Conservation (phyloP, 1,140 invertebrate genomes). For the Drosophila gunungcola region DNA sequence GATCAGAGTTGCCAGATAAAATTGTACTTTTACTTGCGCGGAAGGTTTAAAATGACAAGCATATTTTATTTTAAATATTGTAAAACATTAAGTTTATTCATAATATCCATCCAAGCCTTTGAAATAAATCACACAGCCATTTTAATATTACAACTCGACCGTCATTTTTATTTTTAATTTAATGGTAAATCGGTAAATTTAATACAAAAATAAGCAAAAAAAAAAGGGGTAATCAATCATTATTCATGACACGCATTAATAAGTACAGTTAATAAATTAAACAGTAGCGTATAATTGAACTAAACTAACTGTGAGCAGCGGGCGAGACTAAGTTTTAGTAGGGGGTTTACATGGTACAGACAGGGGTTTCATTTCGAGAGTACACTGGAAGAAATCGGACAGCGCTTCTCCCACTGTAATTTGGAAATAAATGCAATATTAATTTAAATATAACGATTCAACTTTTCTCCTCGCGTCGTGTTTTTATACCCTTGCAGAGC, state of each 20-base stretch:
- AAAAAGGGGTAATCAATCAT: constrained; percentile 33
- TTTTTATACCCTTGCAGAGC: not conserved
- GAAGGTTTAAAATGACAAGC: no score
- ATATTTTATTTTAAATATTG: no score
- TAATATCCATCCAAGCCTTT: no score
- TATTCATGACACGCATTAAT: constrained; percentile 57
- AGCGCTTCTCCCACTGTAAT: constrained; percentile 72
- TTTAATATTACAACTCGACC: constrained; percentile 56
- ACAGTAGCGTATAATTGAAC: constrained; percentile 66
- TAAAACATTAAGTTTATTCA: no score
- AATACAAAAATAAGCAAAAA: constrained; percentile 63
- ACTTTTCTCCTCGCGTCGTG: constrained; percentile 11
- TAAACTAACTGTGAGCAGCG: constrained; percentile 52
- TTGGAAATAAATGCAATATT: constrained; percentile 77
- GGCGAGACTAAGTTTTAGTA: constrained; percentile 39
- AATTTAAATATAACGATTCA: constrained; percentile 48
- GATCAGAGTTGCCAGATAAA: no score
- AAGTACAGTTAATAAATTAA: constrained; percentile 83
- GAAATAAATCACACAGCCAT: not conserved
- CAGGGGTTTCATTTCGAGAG: constrained; percentile 64
- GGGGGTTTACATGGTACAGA: constrained; percentile 17
- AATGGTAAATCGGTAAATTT: constrained; percentile 71
- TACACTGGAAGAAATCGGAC: constrained; percentile 70
- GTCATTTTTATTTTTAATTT: constrained; percentile 64
- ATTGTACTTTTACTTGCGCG: no score